Evolutionary conservation across 2,797 vertebrate species (phyloP).

Genomic region (Melanotaenia trifasciata): DNA sequence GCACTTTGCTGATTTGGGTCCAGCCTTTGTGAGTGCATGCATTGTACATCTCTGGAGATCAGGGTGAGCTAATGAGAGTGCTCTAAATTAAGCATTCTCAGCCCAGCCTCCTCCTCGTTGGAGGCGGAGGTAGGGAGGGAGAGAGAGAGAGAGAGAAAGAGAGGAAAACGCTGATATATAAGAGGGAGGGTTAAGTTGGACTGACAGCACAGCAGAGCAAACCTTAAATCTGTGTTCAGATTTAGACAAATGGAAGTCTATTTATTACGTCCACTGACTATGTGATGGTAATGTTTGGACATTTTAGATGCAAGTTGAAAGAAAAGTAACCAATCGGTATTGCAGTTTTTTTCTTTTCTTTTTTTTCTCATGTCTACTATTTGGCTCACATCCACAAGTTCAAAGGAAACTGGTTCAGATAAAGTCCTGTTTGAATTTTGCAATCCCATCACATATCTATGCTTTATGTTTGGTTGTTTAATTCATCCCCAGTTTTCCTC

Average conservation of each 20-base stretch:
- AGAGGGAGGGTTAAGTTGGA: conserved; percentile 21
- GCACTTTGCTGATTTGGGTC: conserved; percentile 30
- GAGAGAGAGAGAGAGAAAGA: neutral
- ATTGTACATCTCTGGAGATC: conserved; percentile 54
- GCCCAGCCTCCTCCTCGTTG: conserved; percentile 56
- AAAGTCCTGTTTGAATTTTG: neutral
- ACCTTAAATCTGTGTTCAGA: conserved; percentile 19
- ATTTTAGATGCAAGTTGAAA: no score
- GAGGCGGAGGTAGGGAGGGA: conserved; percentile 32
- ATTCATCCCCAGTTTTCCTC: neutral
- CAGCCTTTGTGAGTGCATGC: conserved; percentile 6
- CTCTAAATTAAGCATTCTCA: conserved; percentile 77
- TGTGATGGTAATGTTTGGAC: neutral
- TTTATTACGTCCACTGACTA: neutral
- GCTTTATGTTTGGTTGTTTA: conserved; percentile 3
- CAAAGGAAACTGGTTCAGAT: neutral
- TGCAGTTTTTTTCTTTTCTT: neutral
- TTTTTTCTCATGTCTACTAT: neutral
- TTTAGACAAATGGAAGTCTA: neutral
- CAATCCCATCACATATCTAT: neutral
- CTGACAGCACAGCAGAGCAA: neutral
- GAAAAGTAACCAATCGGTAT: neutral
- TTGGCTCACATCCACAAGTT: neutral
- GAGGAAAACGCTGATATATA: conserved; percentile 21
- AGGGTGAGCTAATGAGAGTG: conserved; percentile 76